phyloP scores from a whole-genome alignment of 2,888 invertebrate genomes.

The Syritta pipiens region DNA sequence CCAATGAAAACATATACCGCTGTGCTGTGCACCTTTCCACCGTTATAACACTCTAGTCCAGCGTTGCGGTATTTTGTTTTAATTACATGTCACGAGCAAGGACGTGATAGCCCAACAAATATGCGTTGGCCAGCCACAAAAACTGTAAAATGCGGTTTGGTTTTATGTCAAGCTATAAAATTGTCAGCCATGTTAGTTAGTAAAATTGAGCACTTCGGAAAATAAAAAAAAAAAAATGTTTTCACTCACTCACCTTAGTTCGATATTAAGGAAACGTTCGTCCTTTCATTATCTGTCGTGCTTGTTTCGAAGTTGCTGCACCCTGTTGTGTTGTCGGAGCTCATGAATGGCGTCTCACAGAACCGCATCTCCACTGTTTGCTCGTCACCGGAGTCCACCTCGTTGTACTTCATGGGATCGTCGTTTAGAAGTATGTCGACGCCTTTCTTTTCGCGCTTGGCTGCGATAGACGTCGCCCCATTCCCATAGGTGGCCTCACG shows the following conservation, averaged over 20 bases:
- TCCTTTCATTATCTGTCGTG: constrained; percentile 66
- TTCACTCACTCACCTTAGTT: constrained; percentile 75
- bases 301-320: constrained; percentile 75
- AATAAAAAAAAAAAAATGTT: background rate
- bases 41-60: background rate
- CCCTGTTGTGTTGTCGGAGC: constrained; percentile 77
- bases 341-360: constrained; percentile 77
- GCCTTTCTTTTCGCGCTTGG: constrained; percentile 73
- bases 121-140: background rate
- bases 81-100: constrained; percentile 44
- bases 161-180: background rate
- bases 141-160: background rate
- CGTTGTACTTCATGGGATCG: constrained; percentile 73
- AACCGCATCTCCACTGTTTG: constrained; percentile 77
- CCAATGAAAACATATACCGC: no score
- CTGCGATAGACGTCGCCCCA: constrained; percentile 71
- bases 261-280: constrained; percentile 52
- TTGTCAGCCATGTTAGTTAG: no score
- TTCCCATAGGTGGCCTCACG: constrained; percentile 78
- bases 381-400: constrained; percentile 76
- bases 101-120: background rate
- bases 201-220: background rate
- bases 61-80: constrained; percentile 29
- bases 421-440: constrained; percentile 75
- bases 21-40: no score